These are phyloP conservation scores for Leucania comma DNA, from an alignment of 2,888 invertebrate genomes.

Conservation along the genomic window DNA sequence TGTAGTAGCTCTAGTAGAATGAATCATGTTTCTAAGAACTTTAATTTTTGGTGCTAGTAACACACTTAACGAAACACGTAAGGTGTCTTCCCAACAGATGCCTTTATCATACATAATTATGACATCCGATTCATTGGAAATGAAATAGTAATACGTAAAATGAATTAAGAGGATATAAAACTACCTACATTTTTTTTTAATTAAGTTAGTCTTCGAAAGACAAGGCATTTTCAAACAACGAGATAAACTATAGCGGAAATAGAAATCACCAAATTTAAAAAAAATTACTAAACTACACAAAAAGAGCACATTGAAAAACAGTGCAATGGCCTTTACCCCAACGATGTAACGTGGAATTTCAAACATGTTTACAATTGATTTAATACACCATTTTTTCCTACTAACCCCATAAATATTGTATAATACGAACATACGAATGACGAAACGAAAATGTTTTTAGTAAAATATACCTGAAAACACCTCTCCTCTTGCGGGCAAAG, in stretches of 20 bases:
- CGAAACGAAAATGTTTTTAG: constrained; percentile 10
- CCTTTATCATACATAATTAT: constrained; percentile 10
- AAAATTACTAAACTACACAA: not conserved
- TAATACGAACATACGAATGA: constrained; percentile 9
- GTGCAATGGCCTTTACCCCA: constrained; percentile 12
- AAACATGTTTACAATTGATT: constrained; percentile 25
- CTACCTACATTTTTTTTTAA: not conserved
- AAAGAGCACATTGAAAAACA: not conserved
- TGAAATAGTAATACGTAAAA: not conserved
- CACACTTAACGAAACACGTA: constrained; percentile 3
- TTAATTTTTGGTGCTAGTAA: constrained; percentile 18
- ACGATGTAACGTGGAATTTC: constrained; percentile 17
- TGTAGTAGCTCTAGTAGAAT: constrained; percentile 11
- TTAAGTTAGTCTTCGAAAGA: no score
- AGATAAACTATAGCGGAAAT: not conserved
- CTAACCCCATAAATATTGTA: constrained; percentile 17
- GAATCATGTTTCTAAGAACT: constrained; percentile 39
- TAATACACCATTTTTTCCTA: constrained; percentile 17
- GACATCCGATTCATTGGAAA: not conserved
- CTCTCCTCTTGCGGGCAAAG: constrained; percentile 97
- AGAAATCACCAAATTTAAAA: not conserved
- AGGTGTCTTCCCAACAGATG: constrained; percentile 6
- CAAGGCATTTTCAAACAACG: no score
- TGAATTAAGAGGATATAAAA: not conserved
- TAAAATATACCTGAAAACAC: constrained; percentile 93